These are phyloP conservation scores for Sander lucioperca DNA, from an alignment of 2,113 vertebrate genomes.

Conservation along the genomic window DNA sequence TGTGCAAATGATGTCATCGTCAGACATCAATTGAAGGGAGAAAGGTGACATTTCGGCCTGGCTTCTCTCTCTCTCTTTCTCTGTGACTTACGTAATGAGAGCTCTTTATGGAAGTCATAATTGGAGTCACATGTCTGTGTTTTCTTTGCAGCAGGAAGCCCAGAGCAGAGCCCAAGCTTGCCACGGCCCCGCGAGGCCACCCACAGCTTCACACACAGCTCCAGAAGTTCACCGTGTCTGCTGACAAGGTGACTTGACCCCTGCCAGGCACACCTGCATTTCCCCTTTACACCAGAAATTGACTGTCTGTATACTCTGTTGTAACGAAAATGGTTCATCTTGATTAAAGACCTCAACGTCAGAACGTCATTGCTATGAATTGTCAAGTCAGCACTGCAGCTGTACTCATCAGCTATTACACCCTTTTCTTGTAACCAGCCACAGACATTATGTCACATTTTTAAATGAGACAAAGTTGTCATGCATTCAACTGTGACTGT, in stretches of 20 bases:
- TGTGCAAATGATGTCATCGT: slow-evolving; percentile 66
- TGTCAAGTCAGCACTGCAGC: slow-evolving; percentile 29
- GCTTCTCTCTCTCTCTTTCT: slow-evolving; percentile 22
- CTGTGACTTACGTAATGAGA: slow-evolving; percentile 70
- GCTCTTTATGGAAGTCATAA: slow-evolving; percentile 76
- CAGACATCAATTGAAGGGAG: slow-evolving; percentile 66
- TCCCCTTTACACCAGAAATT: background rate
- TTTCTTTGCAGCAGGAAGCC: slow-evolving; percentile 76
- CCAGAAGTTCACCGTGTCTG: slow-evolving; percentile 85
- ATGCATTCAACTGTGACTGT: slow-evolving; percentile 7
- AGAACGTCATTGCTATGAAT: background rate
- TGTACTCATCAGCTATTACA: slow-evolving; percentile 26
- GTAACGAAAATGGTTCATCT: slow-evolving; percentile 7
- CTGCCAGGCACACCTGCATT: background rate
- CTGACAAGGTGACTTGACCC: slow-evolving; percentile 81
- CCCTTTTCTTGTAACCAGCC: slow-evolving; percentile 35
- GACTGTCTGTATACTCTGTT: background rate
- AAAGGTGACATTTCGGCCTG: slow-evolving; percentile 77
- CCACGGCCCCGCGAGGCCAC: slow-evolving; percentile 65
- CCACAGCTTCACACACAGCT: slow-evolving; percentile 80
- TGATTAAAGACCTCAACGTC: background rate
- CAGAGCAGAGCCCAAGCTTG: slow-evolving; percentile 60
- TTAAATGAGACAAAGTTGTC: slow-evolving; percentile 30
- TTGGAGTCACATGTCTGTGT: slow-evolving; percentile 72
- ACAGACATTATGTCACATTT: slow-evolving; percentile 61